Base-by-base conservation (phyloP, 2,888 invertebrate species). In the Lutraria lutraria region DNA sequence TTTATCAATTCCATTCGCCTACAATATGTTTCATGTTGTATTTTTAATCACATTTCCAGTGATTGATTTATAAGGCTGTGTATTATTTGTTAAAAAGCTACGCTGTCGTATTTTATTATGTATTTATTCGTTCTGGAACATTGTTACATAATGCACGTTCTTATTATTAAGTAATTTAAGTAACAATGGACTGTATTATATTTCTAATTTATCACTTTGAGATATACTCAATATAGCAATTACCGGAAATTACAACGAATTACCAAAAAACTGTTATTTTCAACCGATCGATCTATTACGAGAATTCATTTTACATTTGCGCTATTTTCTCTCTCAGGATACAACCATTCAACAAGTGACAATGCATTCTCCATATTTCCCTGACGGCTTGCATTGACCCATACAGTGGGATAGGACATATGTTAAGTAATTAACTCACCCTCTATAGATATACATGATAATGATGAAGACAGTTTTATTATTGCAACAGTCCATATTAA, bases 381-480 rank as follows among this genome's bases (percentile, higher is more conserved):
- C 76, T 34, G 29, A 34, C 19, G 76, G 16, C 76, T 2, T 15
- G 34, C 16, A 76, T 76, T 76, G 31, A 34, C 76, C 76, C 29
- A 16, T 34, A 34, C 29, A 76, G 31, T 76, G 34, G 34, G 34
- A 76, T 15, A 25, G 76, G 34, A 76, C 76, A 76, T 34, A 34
- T 76, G 34, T 76, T 31, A 76, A 76, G 76, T 76, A 76, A 76
- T 76, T 76, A 76, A 76, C 76, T 76, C 31, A 31, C 31, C 19
- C 34, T 76, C 76, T 76, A 56, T 19, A 16, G 34, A 76, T 76
- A 31, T 34, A 34, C 31, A 34, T 76, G 16, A 16, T 76, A 34
- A 76, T 34, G 34, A 76, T 31, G 29, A 76, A 76, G 76, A 76
- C 19, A 76, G 29, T 76, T 76, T 76, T 76, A 76, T 25, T 34